These are phyloP conservation scores for Lasioglossum leucozonium DNA, from an alignment of 2,888 invertebrate genomes.

Conservation along the genomic window DNA sequence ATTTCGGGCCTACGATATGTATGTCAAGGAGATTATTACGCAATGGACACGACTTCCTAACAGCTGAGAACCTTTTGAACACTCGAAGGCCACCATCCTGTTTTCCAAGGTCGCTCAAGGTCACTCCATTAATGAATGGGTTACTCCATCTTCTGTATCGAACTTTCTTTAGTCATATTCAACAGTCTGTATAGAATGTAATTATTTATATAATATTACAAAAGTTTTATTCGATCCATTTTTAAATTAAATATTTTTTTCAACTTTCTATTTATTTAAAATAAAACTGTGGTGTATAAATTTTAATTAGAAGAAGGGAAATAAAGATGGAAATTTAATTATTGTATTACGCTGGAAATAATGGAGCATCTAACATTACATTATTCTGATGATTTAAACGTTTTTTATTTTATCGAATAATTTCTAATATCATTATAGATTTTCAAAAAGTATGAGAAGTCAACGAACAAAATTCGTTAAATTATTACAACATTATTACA, in stretches of 20 bases:
- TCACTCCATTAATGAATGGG: background rate
- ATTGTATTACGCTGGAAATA: background rate
- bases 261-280: background rate
- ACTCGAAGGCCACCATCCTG: background rate
- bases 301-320: background rate
- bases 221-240: too few relatives aligned
- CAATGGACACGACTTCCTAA: slow-evolving; percentile 4
- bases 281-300: background rate
- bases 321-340: background rate
- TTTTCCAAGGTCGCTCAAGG: background rate
- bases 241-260: background rate
- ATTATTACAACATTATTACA: too few relatives aligned
- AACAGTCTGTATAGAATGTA: background rate
- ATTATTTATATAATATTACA: background rate
- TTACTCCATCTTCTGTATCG: background rate
- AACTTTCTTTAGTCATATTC: too few relatives aligned
- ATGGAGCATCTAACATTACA: too few relatives aligned
- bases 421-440: background rate
- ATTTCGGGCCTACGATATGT: background rate
- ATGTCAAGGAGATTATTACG: slow-evolving; percentile 12
- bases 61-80: slow-evolving; percentile 3
- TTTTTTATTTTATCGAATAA: background rate
- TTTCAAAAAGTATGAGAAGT: too few relatives aligned
- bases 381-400: background rate
- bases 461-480: too few relatives aligned